phyloP scores from a whole-genome alignment of 2,797 vertebrate species.

The Erpetoichthys calabaricus region DNA sequence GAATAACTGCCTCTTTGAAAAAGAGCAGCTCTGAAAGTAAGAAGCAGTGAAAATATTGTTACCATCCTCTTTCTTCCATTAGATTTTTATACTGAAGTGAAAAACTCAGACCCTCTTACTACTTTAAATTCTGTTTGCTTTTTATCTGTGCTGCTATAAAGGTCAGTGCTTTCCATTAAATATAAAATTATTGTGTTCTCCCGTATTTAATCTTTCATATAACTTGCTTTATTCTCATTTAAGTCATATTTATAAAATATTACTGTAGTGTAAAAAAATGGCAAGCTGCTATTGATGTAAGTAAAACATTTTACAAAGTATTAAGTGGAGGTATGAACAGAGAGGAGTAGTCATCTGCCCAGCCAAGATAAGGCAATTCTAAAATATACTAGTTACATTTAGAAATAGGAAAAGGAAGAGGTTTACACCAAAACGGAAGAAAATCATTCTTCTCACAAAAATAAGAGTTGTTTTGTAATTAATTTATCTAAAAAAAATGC shows the following conservation, averaged over 20 bases:
- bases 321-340: neutral
- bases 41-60: too few relatives aligned
- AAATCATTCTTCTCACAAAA: too few relatives aligned
- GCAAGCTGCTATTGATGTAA: slow-evolving; percentile 1
- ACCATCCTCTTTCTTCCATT: too few relatives aligned
- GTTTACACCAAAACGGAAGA: too few relatives aligned
- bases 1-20: too few relatives aligned
- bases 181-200: neutral
- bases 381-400: neutral
- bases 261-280: neutral
- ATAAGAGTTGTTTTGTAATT: too few relatives aligned
- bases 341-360: neutral
- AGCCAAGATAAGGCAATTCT: neutral
- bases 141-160: neutral
- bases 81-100: too few relatives aligned
- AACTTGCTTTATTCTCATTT: neutral
- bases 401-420: too few relatives aligned
- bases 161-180: neutral
- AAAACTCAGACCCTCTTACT: too few relatives aligned
- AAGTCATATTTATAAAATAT: neutral
- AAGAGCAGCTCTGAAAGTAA: too few relatives aligned
- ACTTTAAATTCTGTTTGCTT: too few relatives aligned
- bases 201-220: neutral
- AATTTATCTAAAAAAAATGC: too few relatives aligned
- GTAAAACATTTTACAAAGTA: slow-evolving; percentile 3